Percentiles rank a stretch among this genome's conserved stretches.
These are phyloP conservation scores for Unio delphinus DNA, from an alignment of 2,888 invertebrate species.

Conservation along the genomic window DNA sequence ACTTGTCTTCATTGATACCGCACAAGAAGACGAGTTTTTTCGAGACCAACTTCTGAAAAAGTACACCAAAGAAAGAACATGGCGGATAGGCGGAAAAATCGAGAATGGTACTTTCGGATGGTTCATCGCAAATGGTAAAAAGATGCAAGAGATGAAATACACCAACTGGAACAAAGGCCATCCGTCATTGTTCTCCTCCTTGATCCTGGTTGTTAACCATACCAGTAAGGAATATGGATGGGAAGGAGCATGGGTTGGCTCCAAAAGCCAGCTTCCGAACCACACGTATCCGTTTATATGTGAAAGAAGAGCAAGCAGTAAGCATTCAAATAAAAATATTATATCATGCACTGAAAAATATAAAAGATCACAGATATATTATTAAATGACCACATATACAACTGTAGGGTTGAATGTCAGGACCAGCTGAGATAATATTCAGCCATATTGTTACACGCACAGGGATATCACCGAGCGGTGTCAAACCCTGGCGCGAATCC, in stretches of 20 bases:
- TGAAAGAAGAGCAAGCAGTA: conserved; percentile 73
- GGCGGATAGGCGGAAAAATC: conserved; percentile 53
- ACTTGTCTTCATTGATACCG: conserved; percentile 72
- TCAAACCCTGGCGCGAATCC: too few species aligned
- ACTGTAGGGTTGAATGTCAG: too few species aligned
- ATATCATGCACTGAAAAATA: too few species aligned
- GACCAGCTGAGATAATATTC: too few species aligned
- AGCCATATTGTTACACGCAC: too few species aligned
- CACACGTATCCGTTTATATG: conserved; percentile 73
- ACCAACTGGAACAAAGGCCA: conserved; percentile 47
- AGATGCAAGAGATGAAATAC: conserved; percentile 39
- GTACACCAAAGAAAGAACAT: conserved; percentile 36
- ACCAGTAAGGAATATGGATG: conserved; percentile 62
- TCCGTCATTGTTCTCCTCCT: conserved; percentile 42
- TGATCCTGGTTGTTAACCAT: conserved; percentile 68
- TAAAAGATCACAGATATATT: too few species aligned
- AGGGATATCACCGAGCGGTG: too few species aligned
- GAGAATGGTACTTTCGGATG: conserved; percentile 43
- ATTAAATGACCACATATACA: too few species aligned
- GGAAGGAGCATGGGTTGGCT: conserved; percentile 57
- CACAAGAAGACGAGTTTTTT: conserved; percentile 75
- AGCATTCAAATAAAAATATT: conserved; percentile 16
- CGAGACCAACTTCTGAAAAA: conserved; percentile 69
- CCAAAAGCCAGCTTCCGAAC: conserved; percentile 41
- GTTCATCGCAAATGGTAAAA: conserved; percentile 26